phyloP scores from a whole-genome alignment of 2,797 vertebrate genomes.

The Poecilia picta region DNA sequence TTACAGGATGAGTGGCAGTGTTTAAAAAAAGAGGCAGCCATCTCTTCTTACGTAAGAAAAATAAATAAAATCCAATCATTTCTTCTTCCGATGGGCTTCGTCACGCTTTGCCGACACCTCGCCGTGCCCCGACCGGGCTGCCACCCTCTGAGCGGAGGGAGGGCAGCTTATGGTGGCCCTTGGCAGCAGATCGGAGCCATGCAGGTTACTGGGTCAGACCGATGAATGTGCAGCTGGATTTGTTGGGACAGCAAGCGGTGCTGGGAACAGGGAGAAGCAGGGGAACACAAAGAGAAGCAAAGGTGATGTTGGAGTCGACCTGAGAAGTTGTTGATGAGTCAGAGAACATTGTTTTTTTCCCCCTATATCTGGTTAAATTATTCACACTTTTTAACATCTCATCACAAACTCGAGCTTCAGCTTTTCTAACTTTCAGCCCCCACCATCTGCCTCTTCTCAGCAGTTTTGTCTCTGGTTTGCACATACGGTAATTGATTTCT shows the following conservation, averaged over 20 bases:
- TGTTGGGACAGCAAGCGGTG: slow-evolving; percentile 64
- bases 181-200: slow-evolving; percentile 58
- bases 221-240: slow-evolving; percentile 67
- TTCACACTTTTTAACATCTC: not conserved
- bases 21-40: not conserved
- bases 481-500: not conserved
- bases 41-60: not conserved
- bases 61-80: not conserved
- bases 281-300: slow-evolving; percentile 13
- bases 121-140: slow-evolving; percentile 14
- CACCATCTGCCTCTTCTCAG: not conserved
- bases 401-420: not conserved
- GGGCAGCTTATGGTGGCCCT: slow-evolving; percentile 40
- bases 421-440: not conserved
- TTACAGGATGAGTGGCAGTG: not conserved
- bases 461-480: not conserved
- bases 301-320: slow-evolving; percentile 29
- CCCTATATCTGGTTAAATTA: not conserved
- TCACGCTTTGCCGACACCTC: slow-evolving; percentile 24
- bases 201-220: slow-evolving; percentile 77
- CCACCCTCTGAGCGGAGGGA: slow-evolving; percentile 19
- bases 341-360: slow-evolving; percentile 2
- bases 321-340: slow-evolving; percentile 35
- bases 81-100: slow-evolving; percentile 17
- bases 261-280: slow-evolving; percentile 29